Conservation (phyloP, 2,797 vertebrate genomes). For the Arvicola amphibius region DNA sequence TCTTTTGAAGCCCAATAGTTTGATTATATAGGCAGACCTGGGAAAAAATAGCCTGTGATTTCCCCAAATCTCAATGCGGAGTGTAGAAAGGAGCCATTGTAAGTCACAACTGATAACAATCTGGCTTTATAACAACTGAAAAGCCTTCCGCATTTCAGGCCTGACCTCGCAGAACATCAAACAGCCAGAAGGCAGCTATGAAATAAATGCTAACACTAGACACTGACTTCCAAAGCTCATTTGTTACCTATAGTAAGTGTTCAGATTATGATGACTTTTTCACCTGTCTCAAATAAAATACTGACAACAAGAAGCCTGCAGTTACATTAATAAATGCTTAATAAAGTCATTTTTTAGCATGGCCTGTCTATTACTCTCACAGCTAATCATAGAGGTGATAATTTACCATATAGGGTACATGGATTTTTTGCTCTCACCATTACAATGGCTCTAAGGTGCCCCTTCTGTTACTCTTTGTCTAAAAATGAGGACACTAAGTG, state of each 20-base stretch:
- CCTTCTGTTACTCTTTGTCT: background rate
- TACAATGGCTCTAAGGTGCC: background rate
- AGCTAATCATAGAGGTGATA: background rate
- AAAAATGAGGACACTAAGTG: background rate
- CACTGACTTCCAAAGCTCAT: background rate
- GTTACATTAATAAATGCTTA: conserved; percentile 31
- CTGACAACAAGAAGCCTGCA: background rate
- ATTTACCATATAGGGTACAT: background rate
- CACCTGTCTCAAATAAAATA: background rate
- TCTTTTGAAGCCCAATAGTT: background rate
- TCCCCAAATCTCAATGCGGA: background rate
- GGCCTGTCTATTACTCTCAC: background rate
- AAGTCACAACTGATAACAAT: conserved; percentile 11
- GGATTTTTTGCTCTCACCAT: conserved; percentile 12
- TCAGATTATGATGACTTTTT: conserved; percentile 6
- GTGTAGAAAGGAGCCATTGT: background rate
- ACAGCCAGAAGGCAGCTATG: background rate
- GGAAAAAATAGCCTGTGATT: background rate
- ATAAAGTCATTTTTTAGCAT: background rate
- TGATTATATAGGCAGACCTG: background rate
- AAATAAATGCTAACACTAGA: background rate
- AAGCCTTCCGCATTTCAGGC: background rate
- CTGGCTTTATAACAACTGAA: background rate
- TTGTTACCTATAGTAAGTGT: background rate
- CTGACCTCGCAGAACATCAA: background rate